Percentiles rank a stretch among this genome's conserved stretches.
Conservation (phyloP, 2,888 invertebrate species). For the Candidula unifasciata region DNA sequence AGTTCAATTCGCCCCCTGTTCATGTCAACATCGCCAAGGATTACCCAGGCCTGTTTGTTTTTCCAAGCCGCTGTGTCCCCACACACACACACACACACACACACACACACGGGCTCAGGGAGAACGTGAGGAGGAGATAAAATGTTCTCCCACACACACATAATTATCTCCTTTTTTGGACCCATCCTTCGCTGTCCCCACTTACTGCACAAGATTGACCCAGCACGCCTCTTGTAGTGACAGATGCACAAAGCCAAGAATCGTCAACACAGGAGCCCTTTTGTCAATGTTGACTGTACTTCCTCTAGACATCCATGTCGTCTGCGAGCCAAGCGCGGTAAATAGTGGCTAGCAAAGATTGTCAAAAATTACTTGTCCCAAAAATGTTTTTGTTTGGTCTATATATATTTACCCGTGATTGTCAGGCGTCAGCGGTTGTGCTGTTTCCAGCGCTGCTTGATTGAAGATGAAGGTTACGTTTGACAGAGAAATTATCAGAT, state of each 20-base stretch:
- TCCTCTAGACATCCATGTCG: background rate
- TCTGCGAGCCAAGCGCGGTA: background rate
- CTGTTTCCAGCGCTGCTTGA: no score
- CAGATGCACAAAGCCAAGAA: slow-evolving; percentile 29
- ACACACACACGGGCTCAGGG: background rate
- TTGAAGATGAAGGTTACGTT: no score
- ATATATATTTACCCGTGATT: background rate
- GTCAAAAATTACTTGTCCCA: background rate
- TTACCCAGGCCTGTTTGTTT: background rate
- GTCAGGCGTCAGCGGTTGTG: background rate
- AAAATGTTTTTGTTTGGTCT: background rate
- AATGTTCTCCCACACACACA: slow-evolving; percentile 17
- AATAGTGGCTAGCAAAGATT: background rate
- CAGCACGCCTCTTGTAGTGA: slow-evolving; percentile 11
- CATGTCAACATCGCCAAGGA: slow-evolving; percentile 9
- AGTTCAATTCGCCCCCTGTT: slow-evolving; percentile 1
- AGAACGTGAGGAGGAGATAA: background rate
- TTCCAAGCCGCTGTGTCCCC: background rate
- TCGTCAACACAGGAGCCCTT: background rate
- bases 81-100: background rate
- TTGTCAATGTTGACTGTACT: slow-evolving; percentile 14
- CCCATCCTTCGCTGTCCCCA: background rate
- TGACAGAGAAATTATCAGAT: no score
- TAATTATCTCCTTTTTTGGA: background rate
- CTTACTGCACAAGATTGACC: background rate